Conservation (phyloP, 2,888 invertebrate genomes). For the Conomelus anceps region DNA sequence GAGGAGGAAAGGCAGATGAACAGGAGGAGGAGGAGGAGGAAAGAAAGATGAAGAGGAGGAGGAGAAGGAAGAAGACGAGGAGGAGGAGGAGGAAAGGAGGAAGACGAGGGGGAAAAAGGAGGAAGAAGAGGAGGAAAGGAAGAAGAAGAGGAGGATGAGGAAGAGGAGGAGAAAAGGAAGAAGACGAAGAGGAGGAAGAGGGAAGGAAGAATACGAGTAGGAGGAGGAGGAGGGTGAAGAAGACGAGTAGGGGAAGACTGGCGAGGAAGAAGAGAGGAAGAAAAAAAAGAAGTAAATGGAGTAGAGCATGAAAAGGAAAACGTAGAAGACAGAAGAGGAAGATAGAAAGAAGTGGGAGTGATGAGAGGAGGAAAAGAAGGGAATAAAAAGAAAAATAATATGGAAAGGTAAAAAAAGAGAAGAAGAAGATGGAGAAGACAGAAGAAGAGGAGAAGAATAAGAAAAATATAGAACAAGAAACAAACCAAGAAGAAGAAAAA, state of each 20-base stretch:
- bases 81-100: not conserved
- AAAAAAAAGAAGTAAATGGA: not conserved
- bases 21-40: not conserved
- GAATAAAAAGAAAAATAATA: not conserved
- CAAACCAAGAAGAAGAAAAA: not conserved
- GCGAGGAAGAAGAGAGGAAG: not conserved
- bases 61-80: not conserved
- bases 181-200: not conserved
- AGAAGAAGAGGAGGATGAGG: not conserved
- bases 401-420: too few species aligned
- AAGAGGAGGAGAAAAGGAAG: not conserved
- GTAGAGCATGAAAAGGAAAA: not conserved
- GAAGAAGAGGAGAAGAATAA: not conserved
- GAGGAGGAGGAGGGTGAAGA: not conserved
- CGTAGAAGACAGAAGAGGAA: not conserved
- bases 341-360: not conserved
- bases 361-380: not conserved
- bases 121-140: not conserved
- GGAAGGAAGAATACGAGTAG: not conserved
- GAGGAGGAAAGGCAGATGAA: not conserved
- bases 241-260: not conserved
- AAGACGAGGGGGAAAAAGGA: not conserved
- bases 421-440: not conserved
- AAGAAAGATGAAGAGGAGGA: not conserved
- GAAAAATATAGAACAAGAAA: not conserved